A percentile compares a stretch with the other conserved stretches of the same genome.
These are phyloP conservation scores for Rhadinocentrus ornatus DNA, from an alignment of 2,797 vertebrate species.

Conservation along the genomic window DNA sequence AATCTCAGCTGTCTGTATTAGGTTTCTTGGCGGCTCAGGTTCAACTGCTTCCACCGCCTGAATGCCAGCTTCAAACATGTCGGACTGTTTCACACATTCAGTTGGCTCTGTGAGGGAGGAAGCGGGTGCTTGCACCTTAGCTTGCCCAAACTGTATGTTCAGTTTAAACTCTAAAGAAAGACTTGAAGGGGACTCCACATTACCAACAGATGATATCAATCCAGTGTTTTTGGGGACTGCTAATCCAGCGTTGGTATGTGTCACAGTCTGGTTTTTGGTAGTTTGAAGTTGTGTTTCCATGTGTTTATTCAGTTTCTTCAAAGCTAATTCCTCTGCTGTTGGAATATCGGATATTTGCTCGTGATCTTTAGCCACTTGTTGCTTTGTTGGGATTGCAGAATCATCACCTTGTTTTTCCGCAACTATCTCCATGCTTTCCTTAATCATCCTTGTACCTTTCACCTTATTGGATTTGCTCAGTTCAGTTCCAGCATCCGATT, in stretches of 20 bases:
- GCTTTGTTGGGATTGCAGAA: slow-evolving; percentile 11
- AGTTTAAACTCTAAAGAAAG: slow-evolving; percentile 69
- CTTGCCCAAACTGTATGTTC: slow-evolving; percentile 65
- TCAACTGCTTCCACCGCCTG: slow-evolving; percentile 36
- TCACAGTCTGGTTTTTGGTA: slow-evolving; percentile 19
- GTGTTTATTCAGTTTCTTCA: slow-evolving; percentile 14
- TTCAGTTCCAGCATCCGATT: slow-evolving; percentile 7
- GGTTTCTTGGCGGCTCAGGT: slow-evolving; percentile 7
- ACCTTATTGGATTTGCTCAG: slow-evolving; percentile 27
- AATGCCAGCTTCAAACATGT: slow-evolving; percentile 22
- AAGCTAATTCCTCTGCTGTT: slow-evolving; percentile 22
- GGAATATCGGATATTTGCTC: slow-evolving; percentile 6
- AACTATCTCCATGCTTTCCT: slow-evolving; percentile 30
- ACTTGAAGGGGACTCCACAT: slow-evolving; percentile 58
- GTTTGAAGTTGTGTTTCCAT: slow-evolving; percentile 27
- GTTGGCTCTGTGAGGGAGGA: background rate
- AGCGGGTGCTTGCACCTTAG: slow-evolving; percentile 13
- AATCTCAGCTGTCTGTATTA: slow-evolving; percentile 17
- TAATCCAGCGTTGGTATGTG: slow-evolving; percentile 19
- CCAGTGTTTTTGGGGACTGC: slow-evolving; percentile 52
- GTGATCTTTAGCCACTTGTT: slow-evolving; percentile 16
- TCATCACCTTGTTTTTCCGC: slow-evolving; percentile 17
- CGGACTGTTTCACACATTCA: slow-evolving; percentile 17
- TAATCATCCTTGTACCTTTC: slow-evolving; percentile 27
- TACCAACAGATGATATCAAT: slow-evolving; percentile 50